Percentiles rank a stretch among this genome's conserved stretches.
Evolutionary conservation across 2,888 invertebrate genomes (phyloP).

Genomic region (Mesodorylaimus sp.): DNA sequence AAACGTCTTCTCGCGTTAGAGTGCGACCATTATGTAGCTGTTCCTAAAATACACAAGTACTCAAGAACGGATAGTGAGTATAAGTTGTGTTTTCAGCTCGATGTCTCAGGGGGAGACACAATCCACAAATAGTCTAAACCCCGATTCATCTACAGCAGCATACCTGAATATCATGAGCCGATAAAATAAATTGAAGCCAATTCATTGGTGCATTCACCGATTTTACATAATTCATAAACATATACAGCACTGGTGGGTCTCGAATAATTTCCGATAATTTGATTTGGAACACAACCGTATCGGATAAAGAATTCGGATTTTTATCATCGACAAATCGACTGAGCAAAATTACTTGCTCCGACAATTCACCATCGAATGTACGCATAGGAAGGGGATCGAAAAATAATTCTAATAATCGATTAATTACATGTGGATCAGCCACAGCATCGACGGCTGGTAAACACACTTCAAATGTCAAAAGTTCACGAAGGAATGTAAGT

Average conservation of each 20-base stretch:
- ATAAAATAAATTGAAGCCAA: constrained; percentile 1
- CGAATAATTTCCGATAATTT: constrained; percentile 5
- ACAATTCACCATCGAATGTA: too few species aligned
- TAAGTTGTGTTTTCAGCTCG: too few species aligned
- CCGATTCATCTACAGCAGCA: too few species aligned
- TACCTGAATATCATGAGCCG: neutral
- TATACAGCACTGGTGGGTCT: constrained; percentile 3
- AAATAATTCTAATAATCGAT: constrained; percentile 16
- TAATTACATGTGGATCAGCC: constrained; percentile 24
- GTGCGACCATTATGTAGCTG: too few species aligned
- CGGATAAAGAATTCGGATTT: neutral
- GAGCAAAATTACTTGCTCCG: neutral
- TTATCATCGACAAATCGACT: neutral
- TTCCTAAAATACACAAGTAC: too few species aligned
- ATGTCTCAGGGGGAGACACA: too few species aligned
- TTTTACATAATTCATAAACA: constrained; percentile 8
- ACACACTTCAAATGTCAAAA: constrained; percentile 20
- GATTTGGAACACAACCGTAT: too few species aligned
- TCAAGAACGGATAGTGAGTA: too few species aligned
- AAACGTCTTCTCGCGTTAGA: too few species aligned
- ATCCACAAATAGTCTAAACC: too few species aligned
- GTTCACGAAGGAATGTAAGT: constrained; percentile 14
- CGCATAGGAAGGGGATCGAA: too few species aligned
- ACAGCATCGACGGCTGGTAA: constrained; percentile 22
- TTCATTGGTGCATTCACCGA: constrained; percentile 2